phyloP scores from a whole-genome alignment of 2,888 invertebrate genomes.

The Xestia rhomboidea region DNA sequence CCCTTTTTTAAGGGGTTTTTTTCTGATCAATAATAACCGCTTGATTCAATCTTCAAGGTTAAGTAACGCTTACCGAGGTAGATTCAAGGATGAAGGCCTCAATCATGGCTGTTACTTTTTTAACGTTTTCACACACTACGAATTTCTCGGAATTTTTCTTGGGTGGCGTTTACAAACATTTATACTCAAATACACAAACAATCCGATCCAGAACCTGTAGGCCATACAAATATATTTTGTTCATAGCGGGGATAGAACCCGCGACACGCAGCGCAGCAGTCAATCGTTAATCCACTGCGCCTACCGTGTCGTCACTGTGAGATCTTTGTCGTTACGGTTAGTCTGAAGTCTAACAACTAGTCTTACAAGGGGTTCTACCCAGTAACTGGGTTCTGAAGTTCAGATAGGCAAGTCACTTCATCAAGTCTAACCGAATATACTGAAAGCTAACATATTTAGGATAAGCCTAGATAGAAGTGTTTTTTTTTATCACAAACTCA shows the following conservation, averaged over 20 bases:
- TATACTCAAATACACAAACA: too few species aligned
- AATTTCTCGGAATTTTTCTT: too few species aligned
- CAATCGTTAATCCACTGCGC: too few species aligned
- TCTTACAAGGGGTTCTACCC: not conserved
- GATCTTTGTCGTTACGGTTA: not conserved
- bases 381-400: not conserved
- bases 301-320: not conserved
- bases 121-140: too few species aligned
- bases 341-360: not conserved
- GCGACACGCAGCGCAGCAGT: too few species aligned
- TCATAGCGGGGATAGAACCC: too few species aligned
- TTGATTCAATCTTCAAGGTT: not conserved
- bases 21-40: not conserved
- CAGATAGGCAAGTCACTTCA: not conserved
- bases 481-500: not conserved
- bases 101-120: too few species aligned
- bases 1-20: not conserved
- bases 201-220: too few species aligned
- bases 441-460: not conserved
- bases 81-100: not conserved
- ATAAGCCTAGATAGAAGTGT: not conserved
- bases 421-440: not conserved
- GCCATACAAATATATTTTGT: too few species aligned
- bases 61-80: not conserved
- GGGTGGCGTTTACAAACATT: too few species aligned